Evolutionary conservation across 2,113 vertebrate genomes (phyloP), one percentile per base, ranked within the genome.

Genomic region (Nyctibius bracteatus): DNA sequence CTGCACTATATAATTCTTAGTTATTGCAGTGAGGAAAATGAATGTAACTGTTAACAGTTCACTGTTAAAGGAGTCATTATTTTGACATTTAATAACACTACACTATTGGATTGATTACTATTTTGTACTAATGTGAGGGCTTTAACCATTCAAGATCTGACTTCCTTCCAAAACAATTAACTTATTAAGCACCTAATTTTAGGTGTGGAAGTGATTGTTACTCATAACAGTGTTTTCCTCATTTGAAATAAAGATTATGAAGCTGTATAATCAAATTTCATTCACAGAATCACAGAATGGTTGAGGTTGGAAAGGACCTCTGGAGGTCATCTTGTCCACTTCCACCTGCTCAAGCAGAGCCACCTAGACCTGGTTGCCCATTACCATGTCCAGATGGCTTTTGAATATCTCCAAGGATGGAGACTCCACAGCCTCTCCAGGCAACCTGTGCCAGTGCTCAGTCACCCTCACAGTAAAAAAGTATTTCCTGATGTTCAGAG

Each of bases 91-190:
- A 86, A 81, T 41, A 90, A 61, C 49, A 47, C 62, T 35, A 55
- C 25, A 75, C 30, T 88, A 37, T 67, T 62, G 71, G 28, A 71
- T 44, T 82, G 61, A 86, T 90, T 92, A 67, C 27, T 79, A 6
- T 86, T 80, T 86, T 86, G 58, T 91, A 72, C 35, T 65, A 24
- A 72, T 44, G 37, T 72, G 61, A 82, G 28, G 39, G 66, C 72
- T 72, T 86, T 88, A 59, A 80, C 47, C 54, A 77, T 72, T 85
- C 39, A 57, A 82, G 83, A 72, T 86, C 49, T 83, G 83, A 47
- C 54, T 92, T 27, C 21, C 44, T 87, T 86, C 51, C 83, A 83
- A 95, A 90, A 59, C n/a, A 94, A 90, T 77, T 72, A 72, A 88
- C 11, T 88, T 72, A 55, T 51, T 68, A 61, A 72, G 49, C 47